Base-by-base conservation (phyloP, 2,888 invertebrate species). In the Synergus gifuensis region DNA sequence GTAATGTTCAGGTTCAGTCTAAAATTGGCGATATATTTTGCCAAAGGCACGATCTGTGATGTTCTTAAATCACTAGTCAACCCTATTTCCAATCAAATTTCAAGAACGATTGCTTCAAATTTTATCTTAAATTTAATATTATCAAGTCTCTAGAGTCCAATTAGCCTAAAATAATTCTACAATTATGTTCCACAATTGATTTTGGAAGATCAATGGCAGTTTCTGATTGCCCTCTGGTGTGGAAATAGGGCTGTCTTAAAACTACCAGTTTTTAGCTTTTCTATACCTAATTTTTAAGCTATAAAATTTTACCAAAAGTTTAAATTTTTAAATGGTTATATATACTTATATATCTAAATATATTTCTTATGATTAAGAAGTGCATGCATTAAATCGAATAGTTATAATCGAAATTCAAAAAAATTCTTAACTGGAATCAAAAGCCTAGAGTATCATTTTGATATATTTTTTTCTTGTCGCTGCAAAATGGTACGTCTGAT, bases 1-100 rank as follows among this genome's bases (percentile, higher is more conserved):
- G 73, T 73, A 73, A 73, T 73, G 73, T 49, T 73, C 40, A 73
- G 73, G n/a, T 73, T 73, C 73, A 73, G 54, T 73, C 73, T 73
- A 73, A 73, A 73, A 73, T 73, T 73, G 73, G 40, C 73, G 40
- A 54, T 36, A 49, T 58, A 73, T 73, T 60, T 54, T 73, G 73
- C 73, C 54, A 69, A 69, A 73, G 73, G 73, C 73, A 73, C 73
- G 54, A 73, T 73, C 69, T 73, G 49, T 73, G 69, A 73, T 73
- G 73, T 54, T 5, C 49, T 36, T 36, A 36, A 54, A 36, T 73
- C 73, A 73, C 58, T 54, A 73, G 73, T 58, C 73, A 11, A 73
- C 73, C 73, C 73, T 73, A 73, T 73, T 73, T 73, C 73, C 44
- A 54, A 28, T 73, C 28, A 36, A 73, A 46, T 46, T 67, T 67